Base-by-base conservation (phyloP, 1,140 invertebrate genomes). In the Forficula auricularia region DNA sequence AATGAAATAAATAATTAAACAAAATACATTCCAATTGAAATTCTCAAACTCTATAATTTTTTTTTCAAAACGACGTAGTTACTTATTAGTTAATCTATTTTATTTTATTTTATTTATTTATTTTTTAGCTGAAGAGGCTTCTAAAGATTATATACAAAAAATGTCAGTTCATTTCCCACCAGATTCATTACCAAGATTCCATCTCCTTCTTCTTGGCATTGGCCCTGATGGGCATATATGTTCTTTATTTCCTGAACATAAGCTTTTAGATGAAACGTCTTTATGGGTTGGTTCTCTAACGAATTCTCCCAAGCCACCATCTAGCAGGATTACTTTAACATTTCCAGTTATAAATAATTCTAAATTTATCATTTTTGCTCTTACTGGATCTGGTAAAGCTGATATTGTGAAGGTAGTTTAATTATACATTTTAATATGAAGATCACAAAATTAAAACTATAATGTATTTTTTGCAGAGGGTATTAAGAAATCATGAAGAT, bases 201-300 rank as follows among this genome's bases (percentile, higher is more conserved):
- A 98, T 61, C 54, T 95, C 13, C 60, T 98, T 2, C 61, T 98
- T 6, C 61, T 98, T 10, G 95, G 96, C 14, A 80, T 98, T 71
- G 96, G 96, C 0, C 92, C 91, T 12, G 96, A 99, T 68, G 96
- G 96, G 1, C 96, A 99, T 59, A 98, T 92, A 1, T 97, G 92
- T 54, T 98, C 92, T 1, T 61, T 99, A 8, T 99, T 99, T 63
- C 96, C 96, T 1, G 73, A 70, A 27, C 89, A 97, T 64, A 59
- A 63, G 4, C 56, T 84, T 3, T 59, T 89, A 0, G 55, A 78
- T 2, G 82, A 82, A 53, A 66, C 54, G 0, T 59, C 55, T 12
- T 54, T 70, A 3, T 83, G 87, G 70, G 79, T 97, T 3, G 84
- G 84, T 19, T 61, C 79, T 1, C 85, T 98, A 38, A 73, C 66